Evolutionary conservation across 2,888 invertebrate species (phyloP).

Genomic region (Maniola hyperantus): DNA sequence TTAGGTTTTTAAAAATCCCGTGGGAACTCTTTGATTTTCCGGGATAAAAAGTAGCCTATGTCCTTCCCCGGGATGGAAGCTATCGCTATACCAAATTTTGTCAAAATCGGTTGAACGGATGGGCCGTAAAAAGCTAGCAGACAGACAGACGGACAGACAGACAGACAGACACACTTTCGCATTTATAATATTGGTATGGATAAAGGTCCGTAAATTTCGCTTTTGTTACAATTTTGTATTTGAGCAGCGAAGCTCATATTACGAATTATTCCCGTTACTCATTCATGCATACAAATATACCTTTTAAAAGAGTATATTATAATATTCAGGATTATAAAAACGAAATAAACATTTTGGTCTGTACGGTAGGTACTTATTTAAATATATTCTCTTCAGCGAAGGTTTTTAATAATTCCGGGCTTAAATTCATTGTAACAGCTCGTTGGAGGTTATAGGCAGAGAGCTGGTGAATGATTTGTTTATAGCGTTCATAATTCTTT

Average conservation of each 20-base stretch:
- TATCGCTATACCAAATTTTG: too few relatives aligned
- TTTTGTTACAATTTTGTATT: constrained; percentile 3
- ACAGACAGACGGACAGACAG: too few relatives aligned
- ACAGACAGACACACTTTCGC: too few relatives aligned
- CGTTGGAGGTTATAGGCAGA: constrained; percentile 16
- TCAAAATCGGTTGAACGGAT: too few relatives aligned
- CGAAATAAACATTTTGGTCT: constrained; percentile 16
- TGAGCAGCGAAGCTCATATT: constrained; percentile 5
- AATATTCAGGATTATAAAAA: constrained; percentile 24
- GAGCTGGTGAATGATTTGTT: neutral
- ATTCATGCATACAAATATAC: constrained; percentile 24
- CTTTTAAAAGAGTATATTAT: constrained; percentile 4
- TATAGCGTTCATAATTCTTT: neutral
- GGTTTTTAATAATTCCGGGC: constrained; percentile 38
- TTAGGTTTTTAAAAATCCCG: too few relatives aligned
- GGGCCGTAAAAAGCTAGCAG: too few relatives aligned
- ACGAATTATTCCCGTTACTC: constrained; percentile 8
- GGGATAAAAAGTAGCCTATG: too few relatives aligned
- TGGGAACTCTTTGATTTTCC: too few relatives aligned
- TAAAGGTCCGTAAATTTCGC: neutral
- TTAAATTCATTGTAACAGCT: constrained; percentile 39
- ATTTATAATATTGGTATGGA: too few relatives aligned
- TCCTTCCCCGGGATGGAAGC: too few relatives aligned
- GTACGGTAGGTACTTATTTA: constrained; percentile 30
- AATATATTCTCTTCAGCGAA: constrained; percentile 37